A percentile compares a stretch with the other conserved stretches of the same genome.
phyloP scores from a whole-genome alignment of 35 echinoderm and acorn worm species.

The Diadema setosum region DNA sequence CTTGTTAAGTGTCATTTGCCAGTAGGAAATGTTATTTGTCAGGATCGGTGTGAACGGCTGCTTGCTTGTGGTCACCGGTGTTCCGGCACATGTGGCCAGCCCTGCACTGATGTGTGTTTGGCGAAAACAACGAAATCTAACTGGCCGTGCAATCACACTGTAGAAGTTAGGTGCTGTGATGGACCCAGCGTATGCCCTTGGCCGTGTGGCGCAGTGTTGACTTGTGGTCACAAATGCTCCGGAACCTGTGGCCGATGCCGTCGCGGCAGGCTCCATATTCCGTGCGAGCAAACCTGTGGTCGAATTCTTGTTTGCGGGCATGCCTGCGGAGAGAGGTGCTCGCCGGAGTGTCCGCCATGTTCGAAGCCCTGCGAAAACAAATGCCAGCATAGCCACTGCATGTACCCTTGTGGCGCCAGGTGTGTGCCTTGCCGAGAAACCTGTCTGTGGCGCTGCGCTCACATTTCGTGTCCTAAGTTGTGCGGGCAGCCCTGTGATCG shows the following conservation, averaged over 20 bases:
- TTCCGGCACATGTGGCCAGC: constrained; percentile 36
- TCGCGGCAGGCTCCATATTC: constrained; percentile 51
- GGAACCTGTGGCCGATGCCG: constrained; percentile 61
- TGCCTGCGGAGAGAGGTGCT: constrained; percentile 33
- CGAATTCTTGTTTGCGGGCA: constrained; percentile 82
- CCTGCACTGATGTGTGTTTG: not conserved
- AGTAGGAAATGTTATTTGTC: not conserved
- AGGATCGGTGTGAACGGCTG: not conserved
- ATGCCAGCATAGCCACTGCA: constrained; percentile 73
- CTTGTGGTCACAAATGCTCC: constrained; percentile 54
- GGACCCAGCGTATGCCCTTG: constrained; percentile 3
- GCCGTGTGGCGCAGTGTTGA: constrained; percentile 7
- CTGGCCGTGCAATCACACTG: constrained; percentile 47
- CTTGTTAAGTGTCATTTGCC: constrained; percentile 23
- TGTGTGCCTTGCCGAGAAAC: constrained; percentile 57
- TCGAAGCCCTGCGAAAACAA: constrained; percentile 56
- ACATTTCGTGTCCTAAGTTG: constrained; percentile 36
- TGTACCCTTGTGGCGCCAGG: constrained; percentile 32
- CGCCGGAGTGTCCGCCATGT: constrained; percentile 75
- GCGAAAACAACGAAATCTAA: not conserved
- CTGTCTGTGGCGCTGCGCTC: constrained; percentile 74
- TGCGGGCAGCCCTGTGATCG: constrained; percentile 70
- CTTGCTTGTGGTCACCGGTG: constrained; percentile 66
- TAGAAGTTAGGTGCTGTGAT: constrained; percentile 24
- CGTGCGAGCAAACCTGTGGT: constrained; percentile 38